Evolutionary conservation across 1,140 invertebrate species (phyloP), one percentile per base, ranked within the genome.

Genomic region (Ceratosolen fusciceps): DNA sequence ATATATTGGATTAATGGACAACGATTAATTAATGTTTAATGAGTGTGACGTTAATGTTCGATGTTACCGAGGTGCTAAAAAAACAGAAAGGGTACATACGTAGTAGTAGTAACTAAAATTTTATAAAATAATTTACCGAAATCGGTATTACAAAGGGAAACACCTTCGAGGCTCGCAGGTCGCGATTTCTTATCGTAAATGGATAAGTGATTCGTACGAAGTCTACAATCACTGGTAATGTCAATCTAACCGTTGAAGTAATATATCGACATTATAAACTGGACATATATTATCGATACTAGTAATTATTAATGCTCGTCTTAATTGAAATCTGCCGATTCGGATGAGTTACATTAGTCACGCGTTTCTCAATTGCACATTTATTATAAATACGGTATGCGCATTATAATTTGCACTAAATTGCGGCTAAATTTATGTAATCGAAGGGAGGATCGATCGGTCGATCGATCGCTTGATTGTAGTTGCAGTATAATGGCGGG

Each of bases 11-110:
- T 80, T 67, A 80, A 52, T 77, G 62, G 74, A 80, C 77, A 80
- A 82, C 62, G 79, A 77, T 74, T 80, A 78, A 73, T 78, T 49
- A 76, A 74, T 73, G 58, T 73, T 74, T 56, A 52, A 52, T 43
- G 5, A 79, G 81, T 81, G 76, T 79, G 62, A 77, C 47, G 68
- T 81, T 76, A 70, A 76, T 80, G 77, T 78, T 78, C 77, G 78
- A 80, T 80, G 78, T 80, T 75, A 80, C 21, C n/a, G 72, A 71
- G 78, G 73, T 75, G 78, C 73, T 80, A 80, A 56, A 73, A 67
- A 67, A 7, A 14, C n/a, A 71, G 74, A 79, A 52, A 34, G 58
- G 73, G 58, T 34, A 34, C n/a, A n/a, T n/a, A n/a, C n/a, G n/a
- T n/a, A n/a, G n/a, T 39, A 73, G 43, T 67, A 73, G 56, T 54